Evolutionary conservation across 2,113 vertebrate genomes (phyloP).

Genomic region (Onychostruthus taczanowskii): DNA sequence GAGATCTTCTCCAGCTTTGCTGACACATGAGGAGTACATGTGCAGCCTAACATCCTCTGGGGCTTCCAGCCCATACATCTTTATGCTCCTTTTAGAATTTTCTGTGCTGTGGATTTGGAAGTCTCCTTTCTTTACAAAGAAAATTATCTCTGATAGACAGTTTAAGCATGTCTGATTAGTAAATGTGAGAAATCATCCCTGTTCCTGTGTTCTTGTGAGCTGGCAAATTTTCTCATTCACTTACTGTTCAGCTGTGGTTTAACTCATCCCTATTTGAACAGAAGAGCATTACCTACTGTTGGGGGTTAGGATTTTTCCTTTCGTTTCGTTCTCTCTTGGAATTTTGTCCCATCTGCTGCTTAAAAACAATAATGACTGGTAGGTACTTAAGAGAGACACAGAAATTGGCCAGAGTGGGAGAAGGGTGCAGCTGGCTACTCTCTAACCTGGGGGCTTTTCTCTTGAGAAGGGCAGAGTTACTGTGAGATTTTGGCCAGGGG

Average conservation of each 20-base stretch:
- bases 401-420: too few relatives aligned
- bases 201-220: background rate
- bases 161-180: background rate
- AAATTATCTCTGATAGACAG: background rate
- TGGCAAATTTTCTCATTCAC: background rate
- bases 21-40: fast-evolving
- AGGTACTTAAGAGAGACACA: background rate
- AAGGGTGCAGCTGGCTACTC: background rate
- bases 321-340: background rate
- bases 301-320: background rate
- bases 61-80: background rate
- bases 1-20: background rate
- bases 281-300: background rate
- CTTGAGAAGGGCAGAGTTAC: background rate
- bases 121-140: background rate
- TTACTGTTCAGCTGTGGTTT: background rate
- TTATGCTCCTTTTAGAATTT: background rate
- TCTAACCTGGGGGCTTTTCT: background rate
- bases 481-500: fast-evolving
- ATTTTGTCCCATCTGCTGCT: background rate
- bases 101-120: background rate
- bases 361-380: background rate
- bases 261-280: background rate
- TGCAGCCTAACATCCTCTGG: background rate
- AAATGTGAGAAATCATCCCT: background rate